These are phyloP conservation scores for Gallirallus australis DNA, from an alignment of 2,797 vertebrate genomes.

Conservation along the genomic window DNA sequence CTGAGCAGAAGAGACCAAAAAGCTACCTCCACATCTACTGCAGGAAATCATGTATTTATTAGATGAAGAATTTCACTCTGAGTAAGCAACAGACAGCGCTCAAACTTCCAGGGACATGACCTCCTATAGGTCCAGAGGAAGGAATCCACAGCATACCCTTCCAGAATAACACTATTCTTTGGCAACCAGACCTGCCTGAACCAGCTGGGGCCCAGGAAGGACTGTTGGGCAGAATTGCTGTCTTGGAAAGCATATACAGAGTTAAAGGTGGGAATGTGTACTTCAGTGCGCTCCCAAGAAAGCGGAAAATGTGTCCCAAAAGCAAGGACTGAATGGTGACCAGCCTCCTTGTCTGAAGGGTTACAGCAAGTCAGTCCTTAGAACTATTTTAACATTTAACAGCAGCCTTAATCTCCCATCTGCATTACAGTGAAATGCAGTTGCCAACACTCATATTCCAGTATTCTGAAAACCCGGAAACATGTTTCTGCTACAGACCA, in stretches of 20 bases:
- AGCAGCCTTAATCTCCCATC: background rate
- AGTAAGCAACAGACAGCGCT: background rate
- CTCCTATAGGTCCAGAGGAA: background rate
- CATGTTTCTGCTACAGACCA: background rate
- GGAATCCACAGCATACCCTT: background rate
- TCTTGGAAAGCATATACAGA: background rate
- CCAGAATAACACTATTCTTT: no score
- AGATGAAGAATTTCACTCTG: background rate
- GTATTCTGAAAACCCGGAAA: background rate
- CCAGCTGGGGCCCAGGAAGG: background rate
- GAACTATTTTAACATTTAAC: background rate
- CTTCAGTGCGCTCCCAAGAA: fast-evolving
- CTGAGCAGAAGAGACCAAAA: background rate
- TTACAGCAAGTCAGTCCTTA: background rate
- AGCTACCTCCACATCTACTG: background rate
- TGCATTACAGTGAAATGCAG: background rate
- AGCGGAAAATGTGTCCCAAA: background rate
- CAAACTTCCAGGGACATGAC: background rate
- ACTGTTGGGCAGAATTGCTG: background rate
- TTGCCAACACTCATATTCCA: background rate
- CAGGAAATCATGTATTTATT: background rate
- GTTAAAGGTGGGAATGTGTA: background rate
- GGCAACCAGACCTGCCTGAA: background rate
- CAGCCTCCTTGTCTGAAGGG: background rate
- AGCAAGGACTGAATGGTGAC: background rate